Conservation (phyloP, 2,888 invertebrate genomes). For the Drosophila dives region DNA sequence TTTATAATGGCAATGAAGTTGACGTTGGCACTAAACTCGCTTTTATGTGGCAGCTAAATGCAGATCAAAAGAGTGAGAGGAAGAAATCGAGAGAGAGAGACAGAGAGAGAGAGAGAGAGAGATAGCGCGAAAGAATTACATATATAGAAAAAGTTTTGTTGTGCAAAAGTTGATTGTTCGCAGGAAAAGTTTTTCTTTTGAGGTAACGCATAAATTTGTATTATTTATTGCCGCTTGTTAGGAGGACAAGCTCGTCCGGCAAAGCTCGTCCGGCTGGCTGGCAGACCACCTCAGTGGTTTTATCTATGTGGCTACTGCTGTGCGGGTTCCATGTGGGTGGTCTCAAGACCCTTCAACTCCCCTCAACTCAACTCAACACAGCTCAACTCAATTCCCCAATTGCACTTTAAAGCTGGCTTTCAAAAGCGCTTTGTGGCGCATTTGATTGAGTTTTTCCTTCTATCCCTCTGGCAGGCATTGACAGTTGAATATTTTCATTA, state of each 20-base stretch:
- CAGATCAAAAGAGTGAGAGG: neutral
- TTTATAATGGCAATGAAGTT: constrained; percentile 77
- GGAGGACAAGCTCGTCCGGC: constrained; percentile 8
- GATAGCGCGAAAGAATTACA: constrained; percentile 33
- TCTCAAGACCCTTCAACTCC: neutral
- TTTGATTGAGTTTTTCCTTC: constrained; percentile 14
- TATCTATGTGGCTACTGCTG: constrained; percentile 1
- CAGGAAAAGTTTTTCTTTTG: constrained; percentile 59
- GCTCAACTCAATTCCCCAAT: neutral
- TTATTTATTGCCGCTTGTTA: constrained; percentile 64
- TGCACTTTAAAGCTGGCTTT: constrained; percentile 35
- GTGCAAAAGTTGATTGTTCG: constrained; percentile 59
- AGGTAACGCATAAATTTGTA: constrained; percentile 72
- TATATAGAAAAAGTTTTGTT: constrained; percentile 46
- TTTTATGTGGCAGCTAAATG: neutral
- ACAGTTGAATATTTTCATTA: neutral
- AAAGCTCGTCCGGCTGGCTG: neutral
- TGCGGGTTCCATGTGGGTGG: constrained; percentile 6
- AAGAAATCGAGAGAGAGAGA: constrained; percentile 6
- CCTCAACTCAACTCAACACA: neutral
- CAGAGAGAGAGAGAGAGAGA: constrained; percentile 3
- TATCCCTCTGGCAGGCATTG: constrained; percentile 4
- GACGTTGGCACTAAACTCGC: constrained; percentile 59
- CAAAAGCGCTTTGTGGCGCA: constrained; percentile 41
- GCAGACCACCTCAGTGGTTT: neutral